Conservation (phyloP, 2,113 vertebrate species). For the Coregonus clupeaformis region DNA sequence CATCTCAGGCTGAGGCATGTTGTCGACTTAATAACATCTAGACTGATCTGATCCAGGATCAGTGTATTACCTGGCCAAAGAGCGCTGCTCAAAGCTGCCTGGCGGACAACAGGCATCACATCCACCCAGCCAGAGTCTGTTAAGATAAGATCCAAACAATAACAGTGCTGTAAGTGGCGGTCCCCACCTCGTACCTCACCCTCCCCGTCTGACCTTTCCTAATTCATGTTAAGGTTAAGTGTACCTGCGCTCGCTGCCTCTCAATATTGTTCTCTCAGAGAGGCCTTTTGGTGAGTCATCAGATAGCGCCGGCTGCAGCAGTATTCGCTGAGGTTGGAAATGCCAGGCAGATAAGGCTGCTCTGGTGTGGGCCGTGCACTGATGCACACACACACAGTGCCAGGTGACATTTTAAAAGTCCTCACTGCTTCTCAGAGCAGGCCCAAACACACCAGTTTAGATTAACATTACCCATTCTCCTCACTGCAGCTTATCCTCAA, state of each 20-base stretch:
- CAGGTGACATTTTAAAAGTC: constrained; percentile 65
- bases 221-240: constrained; percentile 58
- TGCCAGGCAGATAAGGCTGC: constrained; percentile 69
- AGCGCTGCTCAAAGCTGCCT: constrained; percentile 18
- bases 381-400: neutral
- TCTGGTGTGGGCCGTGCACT: neutral
- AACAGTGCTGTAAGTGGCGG: constrained; percentile 44
- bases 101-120: constrained; percentile 19
- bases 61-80: constrained; percentile 43
- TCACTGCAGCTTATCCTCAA: constrained; percentile 12
- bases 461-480: constrained; percentile 4
- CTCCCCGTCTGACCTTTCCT: constrained; percentile 33
- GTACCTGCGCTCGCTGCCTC: constrained; percentile 41
- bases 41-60: constrained; percentile 37
- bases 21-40: constrained; percentile 38
- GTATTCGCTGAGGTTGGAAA: constrained; percentile 57
- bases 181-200: constrained; percentile 30
- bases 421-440: constrained; percentile 44
- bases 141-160: constrained; percentile 56
- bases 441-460: constrained; percentile 22
- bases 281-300: constrained; percentile 59
- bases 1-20: constrained; percentile 33
- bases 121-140: constrained; percentile 32
- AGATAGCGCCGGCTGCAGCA: constrained; percentile 43
- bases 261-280: constrained; percentile 48